A percentile compares a stretch with the other conserved stretches of the same genome.
phyloP scores from a whole-genome alignment of 2,113 vertebrate genomes.

The human (Homo sapiens) region GRCh38 chr21:14099501-14100000 shows the following conservation, averaged over 20 bases:
- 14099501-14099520: neutral
- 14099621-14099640: neutral
- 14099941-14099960: neutral
- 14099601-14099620: neutral
- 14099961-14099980: too few relatives aligned
- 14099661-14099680: rapidly evolving
- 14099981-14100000: neutral
- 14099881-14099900: neutral
- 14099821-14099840: neutral
- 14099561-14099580: neutral
- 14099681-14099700: neutral
- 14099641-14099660: neutral
- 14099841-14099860: neutral
- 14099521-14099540: neutral
- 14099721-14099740: neutral
- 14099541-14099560: neutral
- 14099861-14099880: neutral
- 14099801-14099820: neutral
- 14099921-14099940: neutral
- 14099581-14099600: neutral
- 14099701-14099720: neutral
- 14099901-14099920: neutral
- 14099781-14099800: neutral
- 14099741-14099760: neutral
- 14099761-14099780: neutral